Evolutionary conservation across 2,797 vertebrate genomes (phyloP).

Genomic region (Cynodonichthys magdalenae): DNA sequence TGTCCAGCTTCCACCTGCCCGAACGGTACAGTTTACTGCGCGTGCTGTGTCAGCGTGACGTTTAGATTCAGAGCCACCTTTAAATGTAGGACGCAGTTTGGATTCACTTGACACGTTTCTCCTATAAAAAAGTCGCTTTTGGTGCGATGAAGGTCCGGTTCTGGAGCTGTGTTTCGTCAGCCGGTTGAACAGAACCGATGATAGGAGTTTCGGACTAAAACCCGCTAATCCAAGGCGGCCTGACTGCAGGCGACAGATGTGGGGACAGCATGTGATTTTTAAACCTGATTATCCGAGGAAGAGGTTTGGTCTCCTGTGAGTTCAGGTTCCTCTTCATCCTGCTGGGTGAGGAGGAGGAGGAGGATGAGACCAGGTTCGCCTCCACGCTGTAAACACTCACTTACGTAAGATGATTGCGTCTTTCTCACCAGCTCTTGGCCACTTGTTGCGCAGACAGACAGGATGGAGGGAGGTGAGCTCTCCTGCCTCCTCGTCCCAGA

Average conservation of each 20-base stretch:
- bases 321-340: slow-evolving; percentile 25
- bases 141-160: slow-evolving; percentile 2
- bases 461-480: slow-evolving; percentile 15
- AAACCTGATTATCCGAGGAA: slow-evolving; percentile 5
- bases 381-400: slow-evolving; percentile 48
- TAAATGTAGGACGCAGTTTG: slow-evolving; percentile 56
- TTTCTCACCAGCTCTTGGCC: slow-evolving; percentile 59
- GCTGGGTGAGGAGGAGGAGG: neutral
- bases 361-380: slow-evolving; percentile 26
- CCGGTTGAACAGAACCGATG: neutral
- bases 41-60: neutral
- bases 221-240: slow-evolving; percentile 24
- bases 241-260: slow-evolving; percentile 24
- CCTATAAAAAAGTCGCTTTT: slow-evolving; percentile 20
- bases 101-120: slow-evolving; percentile 4
- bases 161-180: neutral
- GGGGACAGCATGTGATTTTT: neutral
- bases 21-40: slow-evolving; percentile 42
- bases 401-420: slow-evolving; percentile 79
- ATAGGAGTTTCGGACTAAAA: slow-evolving; percentile 18
- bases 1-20: slow-evolving; percentile 47
- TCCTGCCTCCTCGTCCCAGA: slow-evolving; percentile 51
- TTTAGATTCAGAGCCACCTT: slow-evolving; percentile 1
- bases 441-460: slow-evolving; percentile 72
- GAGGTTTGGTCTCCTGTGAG: neutral